Evolutionary conservation across 2,113 vertebrate genomes (phyloP), one percentile per base, ranked within the genome.

Genomic region (Gasterosteus nipponicus): DNA sequence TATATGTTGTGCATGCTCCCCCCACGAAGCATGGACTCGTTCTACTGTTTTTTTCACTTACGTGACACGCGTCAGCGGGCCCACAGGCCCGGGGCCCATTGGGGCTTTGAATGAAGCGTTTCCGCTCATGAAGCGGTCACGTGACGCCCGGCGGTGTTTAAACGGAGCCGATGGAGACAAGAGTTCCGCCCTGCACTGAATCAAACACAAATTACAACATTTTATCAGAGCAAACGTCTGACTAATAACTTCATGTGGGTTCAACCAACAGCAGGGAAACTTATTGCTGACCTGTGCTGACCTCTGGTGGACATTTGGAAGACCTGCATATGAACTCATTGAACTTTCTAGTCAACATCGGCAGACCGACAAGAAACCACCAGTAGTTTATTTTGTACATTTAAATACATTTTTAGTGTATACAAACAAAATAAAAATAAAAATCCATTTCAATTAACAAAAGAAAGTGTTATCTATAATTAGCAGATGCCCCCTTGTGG

Each of bases 161-260:
- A 57, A 58, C 46, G 33, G 5, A n/a, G 22, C 22, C 22, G 22
- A 26, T 26, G 22, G 22, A 26, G 22, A 26, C 22, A 26, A 26
- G 22, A 26, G 33, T 35, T 33, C 33, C 2, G 33, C 33, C 33
- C 33, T 33, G 33, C 33, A 33, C 33, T 33, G 33, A 38, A 7
- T 53, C 10, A 75, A 61, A 62, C 2, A 54, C n/a, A 60, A 18
- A 12, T 44, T 12, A n/a, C 5, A 69, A 38, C 51, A 74, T 72
- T 35, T 41, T 35, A 29, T n/a, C 63, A 82, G 47, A 56, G 39
- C 39, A 75, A 76, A 60, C 46, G 19, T 78, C 77, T 53, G 31
- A 73, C n/a, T 82, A 89, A 87, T 77, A 85, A 86, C 68, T 92
- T 89, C 83, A 88, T 86, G 38, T 86, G 87, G 86, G 74, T 70